Evolutionary conservation across 1,140 invertebrate species (phyloP).

Genomic region (Rhagoletis pomonella): DNA sequence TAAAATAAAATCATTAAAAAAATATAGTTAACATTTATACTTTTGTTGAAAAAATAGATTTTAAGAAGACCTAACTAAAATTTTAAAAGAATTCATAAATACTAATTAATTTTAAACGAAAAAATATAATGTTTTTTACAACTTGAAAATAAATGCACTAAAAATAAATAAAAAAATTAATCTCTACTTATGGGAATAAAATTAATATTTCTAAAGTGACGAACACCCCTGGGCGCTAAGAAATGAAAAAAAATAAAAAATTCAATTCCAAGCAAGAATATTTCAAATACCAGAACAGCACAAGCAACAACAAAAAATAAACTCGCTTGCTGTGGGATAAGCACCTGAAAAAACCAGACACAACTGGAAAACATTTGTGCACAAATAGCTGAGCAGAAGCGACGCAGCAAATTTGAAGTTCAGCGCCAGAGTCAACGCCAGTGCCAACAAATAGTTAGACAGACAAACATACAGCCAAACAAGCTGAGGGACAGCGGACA

Average conservation of each 20-base stretch:
- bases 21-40: too few species aligned
- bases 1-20: too few species aligned
- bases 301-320: neutral
- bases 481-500: neutral
- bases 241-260: neutral
- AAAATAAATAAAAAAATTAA: neutral
- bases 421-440: neutral
- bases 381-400: constrained; percentile 32
- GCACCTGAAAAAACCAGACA: neutral
- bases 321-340: too few species aligned
- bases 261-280: neutral
- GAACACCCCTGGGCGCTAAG: too few species aligned
- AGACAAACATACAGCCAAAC: neutral
- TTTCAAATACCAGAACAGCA: neutral
- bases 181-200: neutral
- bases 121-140: neutral
- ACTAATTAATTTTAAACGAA: neutral
- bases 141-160: too few species aligned
- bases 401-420: constrained; percentile 9
- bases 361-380: constrained; percentile 19
- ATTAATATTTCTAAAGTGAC: neutral
- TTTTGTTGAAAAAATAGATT: too few species aligned
- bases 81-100: too few species aligned
- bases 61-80: too few species aligned
- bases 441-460: neutral